Conservation (phyloP, 2,797 vertebrate species). For the Podargus strigoides region DNA sequence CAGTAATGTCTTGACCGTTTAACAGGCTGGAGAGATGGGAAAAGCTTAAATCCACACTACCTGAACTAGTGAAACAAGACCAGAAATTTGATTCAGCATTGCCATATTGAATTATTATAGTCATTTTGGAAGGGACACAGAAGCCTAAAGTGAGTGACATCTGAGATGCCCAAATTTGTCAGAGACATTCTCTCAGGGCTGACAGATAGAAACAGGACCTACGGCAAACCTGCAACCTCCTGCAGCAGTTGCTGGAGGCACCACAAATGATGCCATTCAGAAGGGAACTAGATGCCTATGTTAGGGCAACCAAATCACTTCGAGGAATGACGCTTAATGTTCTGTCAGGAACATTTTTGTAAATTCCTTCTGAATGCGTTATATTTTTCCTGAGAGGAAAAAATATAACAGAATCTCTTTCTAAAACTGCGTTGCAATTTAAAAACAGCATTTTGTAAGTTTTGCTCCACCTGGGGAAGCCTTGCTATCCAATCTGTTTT, state of each 20-base stretch:
- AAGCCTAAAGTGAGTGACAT: not conserved
- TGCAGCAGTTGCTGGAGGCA: not conserved
- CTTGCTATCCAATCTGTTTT: not conserved
- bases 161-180: not conserved
- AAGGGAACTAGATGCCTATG: not conserved
- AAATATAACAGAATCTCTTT: not conserved
- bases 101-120: not conserved
- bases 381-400: not conserved
- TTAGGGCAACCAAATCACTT: not conserved
- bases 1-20: not conserved
- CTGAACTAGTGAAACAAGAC: not conserved
- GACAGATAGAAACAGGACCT: not conserved
- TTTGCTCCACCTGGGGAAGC: not conserved
- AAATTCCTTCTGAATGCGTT: not conserved
- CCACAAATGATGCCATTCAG: not conserved
- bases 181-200: not conserved
- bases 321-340: not conserved
- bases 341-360: not conserved
- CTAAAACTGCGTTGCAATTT: not conserved
- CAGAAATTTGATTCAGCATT: not conserved
- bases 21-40: not conserved
- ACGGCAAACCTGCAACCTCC: not conserved
- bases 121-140: not conserved
- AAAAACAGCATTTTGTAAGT: not conserved
- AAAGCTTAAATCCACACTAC: not conserved